Percentiles rank a stretch among this genome's conserved stretches.
These are phyloP conservation scores for Diorhabda sublineata DNA, from an alignment of 1,140 invertebrate species.

Conservation along the genomic window DNA sequence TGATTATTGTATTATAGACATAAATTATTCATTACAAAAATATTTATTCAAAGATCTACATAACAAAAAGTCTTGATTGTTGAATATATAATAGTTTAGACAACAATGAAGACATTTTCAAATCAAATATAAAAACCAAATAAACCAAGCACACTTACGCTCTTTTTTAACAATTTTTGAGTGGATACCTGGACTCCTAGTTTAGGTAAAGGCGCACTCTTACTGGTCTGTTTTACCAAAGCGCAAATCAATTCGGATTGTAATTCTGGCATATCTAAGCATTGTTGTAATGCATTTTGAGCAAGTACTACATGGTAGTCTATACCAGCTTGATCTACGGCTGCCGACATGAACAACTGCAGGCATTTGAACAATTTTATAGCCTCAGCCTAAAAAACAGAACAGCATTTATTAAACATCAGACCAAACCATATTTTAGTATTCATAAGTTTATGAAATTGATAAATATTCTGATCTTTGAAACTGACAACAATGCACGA, in stretches of 20 bases:
- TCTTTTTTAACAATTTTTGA: conserved; percentile 48
- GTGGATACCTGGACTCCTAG: conserved; percentile 84
- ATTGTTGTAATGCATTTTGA: conserved; percentile 89
- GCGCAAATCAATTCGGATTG: conserved; percentile 89
- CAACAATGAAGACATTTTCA: conserved; percentile 5
- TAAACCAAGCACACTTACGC: conserved; percentile 48
- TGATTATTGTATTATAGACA: no score
- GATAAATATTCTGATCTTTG: no score
- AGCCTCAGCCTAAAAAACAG: conserved; percentile 77
- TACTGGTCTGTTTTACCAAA: conserved; percentile 87
- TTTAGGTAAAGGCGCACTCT: conserved; percentile 78
- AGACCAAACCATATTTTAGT: no score
- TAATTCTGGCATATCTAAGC: conserved; percentile 81
- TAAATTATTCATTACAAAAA: no score
- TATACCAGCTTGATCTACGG: conserved; percentile 89
- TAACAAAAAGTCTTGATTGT: no score
- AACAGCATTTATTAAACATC: no score
- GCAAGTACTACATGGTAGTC: conserved; percentile 94
- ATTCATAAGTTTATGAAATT: no score
- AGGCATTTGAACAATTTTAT: conserved; percentile 94
- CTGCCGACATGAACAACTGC: conserved; percentile 90
- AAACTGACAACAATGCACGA: no score
- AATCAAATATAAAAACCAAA: conserved; percentile 19
- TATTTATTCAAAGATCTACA: no score
- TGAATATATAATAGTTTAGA: no score